Percentiles rank a stretch among this genome's conserved stretches.
Evolutionary conservation across 2,113 vertebrate genomes (phyloP).

Genomic region (Apus apus): DNA sequence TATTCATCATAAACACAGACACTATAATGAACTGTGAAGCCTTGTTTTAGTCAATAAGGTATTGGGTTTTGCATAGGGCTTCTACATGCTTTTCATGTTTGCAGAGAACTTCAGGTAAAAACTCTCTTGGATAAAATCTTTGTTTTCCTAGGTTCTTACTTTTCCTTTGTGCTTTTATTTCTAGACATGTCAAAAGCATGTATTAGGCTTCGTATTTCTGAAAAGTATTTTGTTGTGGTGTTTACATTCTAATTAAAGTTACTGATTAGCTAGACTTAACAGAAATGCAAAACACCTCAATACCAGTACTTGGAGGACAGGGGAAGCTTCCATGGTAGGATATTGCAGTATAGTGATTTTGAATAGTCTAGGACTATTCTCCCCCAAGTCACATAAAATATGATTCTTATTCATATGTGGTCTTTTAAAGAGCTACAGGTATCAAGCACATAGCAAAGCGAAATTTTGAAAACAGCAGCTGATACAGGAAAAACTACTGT

Average conservation of each 20-base stretch:
- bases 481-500: neutral
- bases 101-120: neutral
- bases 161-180: neutral
- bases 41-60: neutral
- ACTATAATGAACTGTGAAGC: neutral
- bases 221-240: neutral
- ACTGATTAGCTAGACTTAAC: neutral
- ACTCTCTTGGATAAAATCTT: neutral
- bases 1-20: neutral
- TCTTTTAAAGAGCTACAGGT: neutral
- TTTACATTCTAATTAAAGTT: neutral
- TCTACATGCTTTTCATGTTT: neutral
- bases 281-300: neutral
- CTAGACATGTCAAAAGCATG: neutral
- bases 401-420: neutral
- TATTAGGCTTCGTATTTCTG: neutral
- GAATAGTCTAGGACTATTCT: neutral
- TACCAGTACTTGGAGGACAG: neutral
- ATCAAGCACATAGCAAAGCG: neutral
- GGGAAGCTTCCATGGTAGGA: neutral
- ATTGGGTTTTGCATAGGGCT: neutral
- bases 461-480: neutral
- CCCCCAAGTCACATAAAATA: neutral
- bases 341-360: neutral
- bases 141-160: neutral